A percentile compares a stretch with the other conserved stretches of the same genome.
Conservation (phyloP, 2,888 invertebrate species). For the Oscheius myriophilus region DNA sequence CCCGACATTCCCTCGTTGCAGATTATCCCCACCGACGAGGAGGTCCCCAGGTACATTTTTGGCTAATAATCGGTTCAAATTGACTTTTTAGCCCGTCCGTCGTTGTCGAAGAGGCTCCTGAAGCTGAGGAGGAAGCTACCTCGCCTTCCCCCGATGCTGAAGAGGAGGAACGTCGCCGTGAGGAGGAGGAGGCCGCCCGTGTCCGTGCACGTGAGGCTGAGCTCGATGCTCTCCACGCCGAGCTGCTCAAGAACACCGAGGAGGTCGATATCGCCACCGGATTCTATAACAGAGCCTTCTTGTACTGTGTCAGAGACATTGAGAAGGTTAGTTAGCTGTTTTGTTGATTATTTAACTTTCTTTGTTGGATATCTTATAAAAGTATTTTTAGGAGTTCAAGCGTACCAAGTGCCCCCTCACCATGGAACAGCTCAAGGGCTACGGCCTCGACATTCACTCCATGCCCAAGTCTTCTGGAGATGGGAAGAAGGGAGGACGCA, state of each 20-base stretch:
- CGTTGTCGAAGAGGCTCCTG: constrained; percentile 12
- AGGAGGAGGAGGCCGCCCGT: constrained; percentile 40
- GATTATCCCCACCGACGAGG: not conserved
- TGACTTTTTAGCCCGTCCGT: not conserved
- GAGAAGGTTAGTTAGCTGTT: constrained; percentile 34
- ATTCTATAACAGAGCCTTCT: constrained; percentile 44
- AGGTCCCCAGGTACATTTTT: not conserved
- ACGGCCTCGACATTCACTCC: constrained; percentile 51
- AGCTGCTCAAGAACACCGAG: not conserved
- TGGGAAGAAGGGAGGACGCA: constrained; percentile 26
- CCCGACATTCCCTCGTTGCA: not conserved
- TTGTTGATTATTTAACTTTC: not conserved
- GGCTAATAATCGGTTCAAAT: not conserved
- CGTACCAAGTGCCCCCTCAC: constrained; percentile 44
- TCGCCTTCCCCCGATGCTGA: constrained; percentile 11
- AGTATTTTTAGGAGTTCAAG: constrained; percentile 34
- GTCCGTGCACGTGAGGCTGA: constrained; percentile 28
- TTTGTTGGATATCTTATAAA: not conserved
- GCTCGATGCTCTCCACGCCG: constrained; percentile 24
- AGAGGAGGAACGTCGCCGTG: constrained; percentile 12
- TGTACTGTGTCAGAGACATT: constrained; percentile 46
- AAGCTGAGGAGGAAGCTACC: constrained; percentile 17
- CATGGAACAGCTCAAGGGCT: constrained; percentile 31
- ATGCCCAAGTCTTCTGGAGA: constrained; percentile 36
- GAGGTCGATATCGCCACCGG: constrained; percentile 32